Evolutionary conservation across 2,797 vertebrate genomes (phyloP).

Genomic region (Artibeus jamaicensis): DNA sequence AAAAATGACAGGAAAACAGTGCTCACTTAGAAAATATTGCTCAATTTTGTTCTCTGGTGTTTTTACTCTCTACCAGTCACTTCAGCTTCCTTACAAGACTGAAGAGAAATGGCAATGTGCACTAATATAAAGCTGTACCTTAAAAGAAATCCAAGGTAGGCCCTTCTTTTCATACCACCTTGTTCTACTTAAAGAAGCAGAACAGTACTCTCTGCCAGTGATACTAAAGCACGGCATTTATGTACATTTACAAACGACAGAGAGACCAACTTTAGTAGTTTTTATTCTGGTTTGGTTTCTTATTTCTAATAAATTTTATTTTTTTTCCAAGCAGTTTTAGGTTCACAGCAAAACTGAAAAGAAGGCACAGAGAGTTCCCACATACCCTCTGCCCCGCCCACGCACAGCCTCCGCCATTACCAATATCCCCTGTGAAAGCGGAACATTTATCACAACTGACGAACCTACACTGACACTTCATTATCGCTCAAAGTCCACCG

Average conservation of each 20-base stretch:
- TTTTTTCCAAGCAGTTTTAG: background rate
- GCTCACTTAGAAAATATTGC: slow-evolving; percentile 65
- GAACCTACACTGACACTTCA: background rate
- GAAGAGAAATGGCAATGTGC: slow-evolving; percentile 12
- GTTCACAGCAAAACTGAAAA: background rate
- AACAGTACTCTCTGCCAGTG: background rate
- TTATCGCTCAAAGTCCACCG: background rate
- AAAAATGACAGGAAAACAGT: slow-evolving; percentile 73
- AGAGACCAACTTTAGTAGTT: background rate
- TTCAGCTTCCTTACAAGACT: slow-evolving; percentile 44
- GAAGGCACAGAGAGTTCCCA: background rate
- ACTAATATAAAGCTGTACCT: background rate
- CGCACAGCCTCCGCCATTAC: background rate
- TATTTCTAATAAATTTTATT: background rate
- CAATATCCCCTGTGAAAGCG: background rate
- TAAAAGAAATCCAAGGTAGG: background rate
- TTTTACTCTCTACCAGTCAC: slow-evolving; percentile 44
- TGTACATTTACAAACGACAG: background rate
- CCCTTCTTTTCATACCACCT: background rate
- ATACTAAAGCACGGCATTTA: background rate
- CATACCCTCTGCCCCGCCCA: background rate
- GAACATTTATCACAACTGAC: background rate
- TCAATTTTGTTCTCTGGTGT: slow-evolving; percentile 57
- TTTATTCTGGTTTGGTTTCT: background rate
- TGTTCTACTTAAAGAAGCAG: slow-evolving; percentile 6